phyloP scores from a whole-genome alignment of 1,140 invertebrate genomes.

The Parasteatoda tepidariorum region DNA sequence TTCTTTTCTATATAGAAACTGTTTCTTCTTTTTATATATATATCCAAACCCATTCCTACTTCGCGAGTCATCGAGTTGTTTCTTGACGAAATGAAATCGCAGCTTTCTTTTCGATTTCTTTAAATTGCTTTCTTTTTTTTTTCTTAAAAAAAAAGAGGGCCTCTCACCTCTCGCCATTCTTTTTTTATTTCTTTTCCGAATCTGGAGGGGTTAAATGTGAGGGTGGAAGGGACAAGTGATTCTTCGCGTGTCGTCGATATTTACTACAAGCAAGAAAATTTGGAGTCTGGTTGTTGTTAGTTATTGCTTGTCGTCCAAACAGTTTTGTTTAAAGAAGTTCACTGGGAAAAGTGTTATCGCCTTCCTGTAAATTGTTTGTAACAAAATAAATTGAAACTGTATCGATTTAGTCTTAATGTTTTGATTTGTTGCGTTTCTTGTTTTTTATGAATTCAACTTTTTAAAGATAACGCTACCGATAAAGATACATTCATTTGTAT shows the following conservation, averaged over 20 bases:
- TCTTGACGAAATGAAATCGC: neutral
- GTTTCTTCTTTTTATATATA: neutral
- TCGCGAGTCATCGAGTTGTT: neutral
- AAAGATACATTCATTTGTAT: too few relatives aligned
- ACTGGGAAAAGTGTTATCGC: too few relatives aligned
- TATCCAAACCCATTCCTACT: too few relatives aligned
- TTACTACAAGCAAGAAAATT: neutral
- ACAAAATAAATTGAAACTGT: too few relatives aligned
- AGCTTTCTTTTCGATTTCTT: neutral
- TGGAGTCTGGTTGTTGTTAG: neutral
- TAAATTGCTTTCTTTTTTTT: neutral
- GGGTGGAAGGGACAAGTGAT: neutral
- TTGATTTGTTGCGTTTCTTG: too few relatives aligned
- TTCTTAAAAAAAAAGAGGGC: too few relatives aligned
- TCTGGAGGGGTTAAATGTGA: neutral
- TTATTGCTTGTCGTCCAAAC: neutral
- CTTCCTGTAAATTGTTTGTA: too few relatives aligned
- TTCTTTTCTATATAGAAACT: neutral
- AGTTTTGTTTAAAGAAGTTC: too few relatives aligned
- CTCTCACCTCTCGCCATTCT: neutral
- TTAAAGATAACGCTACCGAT: too few relatives aligned
- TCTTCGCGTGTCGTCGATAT: neutral
- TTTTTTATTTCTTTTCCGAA: neutral
- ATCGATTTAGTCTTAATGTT: too few relatives aligned
- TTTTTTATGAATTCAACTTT: too few relatives aligned